phyloP scores from a whole-genome alignment of 2,113 vertebrate genomes.

The Syngnathus floridae region DNA sequence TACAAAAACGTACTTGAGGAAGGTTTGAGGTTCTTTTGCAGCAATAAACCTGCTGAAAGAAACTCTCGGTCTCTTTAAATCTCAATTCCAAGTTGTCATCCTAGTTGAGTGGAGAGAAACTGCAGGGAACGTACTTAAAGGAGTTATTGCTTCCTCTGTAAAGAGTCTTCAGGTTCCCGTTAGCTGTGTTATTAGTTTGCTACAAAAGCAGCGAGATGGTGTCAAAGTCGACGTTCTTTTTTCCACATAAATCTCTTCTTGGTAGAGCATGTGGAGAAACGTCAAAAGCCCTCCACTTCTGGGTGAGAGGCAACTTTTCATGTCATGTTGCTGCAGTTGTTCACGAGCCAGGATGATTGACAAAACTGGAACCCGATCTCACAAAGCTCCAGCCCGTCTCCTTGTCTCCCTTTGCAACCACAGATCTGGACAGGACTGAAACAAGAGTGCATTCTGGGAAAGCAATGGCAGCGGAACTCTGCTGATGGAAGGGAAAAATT shows the following conservation, averaged over 20 bases:
- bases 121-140: constrained; percentile 22
- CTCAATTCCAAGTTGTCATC: constrained; percentile 3
- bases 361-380: constrained; percentile 18
- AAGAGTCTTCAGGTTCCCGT: constrained; percentile 22
- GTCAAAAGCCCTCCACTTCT: background rate
- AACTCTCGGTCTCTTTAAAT: background rate
- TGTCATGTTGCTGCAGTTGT: constrained; percentile 11
- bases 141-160: constrained; percentile 32
- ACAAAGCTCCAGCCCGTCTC: constrained; percentile 32
- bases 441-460: constrained; percentile 28
- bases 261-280: background rate
- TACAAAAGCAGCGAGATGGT: constrained; percentile 1
- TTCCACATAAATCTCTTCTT: constrained; percentile 4
- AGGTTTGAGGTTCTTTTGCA: constrained; percentile 3
- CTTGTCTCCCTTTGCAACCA: constrained; percentile 50
- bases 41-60: background rate
- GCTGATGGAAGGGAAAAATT: constrained; percentile 57
- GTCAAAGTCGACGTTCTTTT: constrained; percentile 8
- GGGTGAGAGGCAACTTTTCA: constrained; percentile 10
- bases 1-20: constrained; percentile 1
- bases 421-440: constrained; percentile 38
- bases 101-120: constrained; percentile 7
- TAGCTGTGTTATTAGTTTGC: constrained; percentile 17
- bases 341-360: constrained; percentile 9
- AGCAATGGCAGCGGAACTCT: constrained; percentile 43